Conservation (phyloP, 2,797 vertebrate species). For the Tinamus major region DNA sequence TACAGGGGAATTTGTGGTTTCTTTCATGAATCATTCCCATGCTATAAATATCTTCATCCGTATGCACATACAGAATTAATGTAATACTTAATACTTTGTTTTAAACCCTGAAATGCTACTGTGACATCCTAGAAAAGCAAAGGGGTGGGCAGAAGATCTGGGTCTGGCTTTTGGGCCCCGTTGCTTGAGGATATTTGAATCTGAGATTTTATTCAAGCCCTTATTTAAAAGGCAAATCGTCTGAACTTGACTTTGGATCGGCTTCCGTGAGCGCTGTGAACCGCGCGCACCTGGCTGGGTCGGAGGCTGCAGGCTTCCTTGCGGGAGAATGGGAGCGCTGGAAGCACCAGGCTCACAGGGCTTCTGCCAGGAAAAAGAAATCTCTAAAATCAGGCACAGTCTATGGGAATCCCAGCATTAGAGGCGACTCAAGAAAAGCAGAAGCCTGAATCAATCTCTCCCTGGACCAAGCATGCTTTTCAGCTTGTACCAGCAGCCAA, state of each 20-base stretch:
- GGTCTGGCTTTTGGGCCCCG: not conserved
- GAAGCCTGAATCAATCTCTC: not conserved
- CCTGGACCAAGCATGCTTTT: not conserved
- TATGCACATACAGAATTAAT: conserved; percentile 16
- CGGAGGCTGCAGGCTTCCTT: not conserved
- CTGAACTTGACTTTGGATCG: not conserved
- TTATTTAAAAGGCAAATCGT: conserved; percentile 28
- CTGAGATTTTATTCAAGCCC: not conserved
- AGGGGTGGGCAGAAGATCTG: not conserved
- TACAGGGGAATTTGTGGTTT: conserved; percentile 40
- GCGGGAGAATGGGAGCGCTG: not conserved
- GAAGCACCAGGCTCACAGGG: not conserved
- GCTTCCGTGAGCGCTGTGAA: not conserved
- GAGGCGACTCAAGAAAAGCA: not conserved
- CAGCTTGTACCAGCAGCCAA: not conserved
- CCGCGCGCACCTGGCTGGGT: not conserved
- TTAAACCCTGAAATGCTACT: not conserved
- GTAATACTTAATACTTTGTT: not conserved
- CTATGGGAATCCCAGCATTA: not conserved
- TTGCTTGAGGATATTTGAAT: conserved; percentile 17
- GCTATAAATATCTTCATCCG: conserved; percentile 39
- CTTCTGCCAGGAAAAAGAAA: not conserved
- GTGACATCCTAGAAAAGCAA: not conserved
- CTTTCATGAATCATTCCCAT: conserved; percentile 52
- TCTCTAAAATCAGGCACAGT: not conserved